Base-by-base conservation (phyloP, 2,888 invertebrate species). In the Aphodius sticticus region DNA sequence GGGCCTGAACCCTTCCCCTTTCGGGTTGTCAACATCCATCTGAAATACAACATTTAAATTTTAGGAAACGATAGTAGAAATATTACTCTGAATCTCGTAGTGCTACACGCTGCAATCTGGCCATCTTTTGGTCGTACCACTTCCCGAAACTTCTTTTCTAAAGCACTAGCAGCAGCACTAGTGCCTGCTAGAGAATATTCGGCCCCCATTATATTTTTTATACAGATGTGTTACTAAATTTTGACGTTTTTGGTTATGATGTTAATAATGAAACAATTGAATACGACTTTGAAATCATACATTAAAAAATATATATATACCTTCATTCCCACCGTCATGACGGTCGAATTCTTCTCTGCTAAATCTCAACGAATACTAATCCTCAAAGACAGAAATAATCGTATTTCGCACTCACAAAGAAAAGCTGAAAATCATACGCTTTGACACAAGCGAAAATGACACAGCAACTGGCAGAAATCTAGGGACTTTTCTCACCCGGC, bases 1-100 rank as follows among this genome's bases (percentile, higher is more conserved):
- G 0, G 97, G 96, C 82, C 97, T 95, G 87, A 99, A 96, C 0
- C 97, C 97, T 88, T 97, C 97, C 6, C 96, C 95, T 87, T 94
- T 95, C 75, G 88, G 90, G 82, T 90, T 91, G 88, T 95, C 95
- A 81, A 95, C 92, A 83, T 95, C 95, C 95, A 95, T 95, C 93
- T 93, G 84, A 81, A 89, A 88, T 80, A 79, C 12, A 75, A 15
- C 37, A 16, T 14, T 37, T 7, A 78, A 12, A 70, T 72, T 72
- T 53, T 53, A 53, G 9, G 7, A 9, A 12, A 53, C 37, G 6
- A n/a, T 14, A 12, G 6, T n/a, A 3, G n/a, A 15, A 69, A 37
- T 6, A 76, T 26, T 37, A 76, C 53, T 53, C 53, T 53, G 53
- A 9, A 53, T 53, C 53, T 53, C 12, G 53, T 12, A 9, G 53